phyloP scores from a whole-genome alignment of 2,797 vertebrate species.

The Eleutherodactylus coqui region DNA sequence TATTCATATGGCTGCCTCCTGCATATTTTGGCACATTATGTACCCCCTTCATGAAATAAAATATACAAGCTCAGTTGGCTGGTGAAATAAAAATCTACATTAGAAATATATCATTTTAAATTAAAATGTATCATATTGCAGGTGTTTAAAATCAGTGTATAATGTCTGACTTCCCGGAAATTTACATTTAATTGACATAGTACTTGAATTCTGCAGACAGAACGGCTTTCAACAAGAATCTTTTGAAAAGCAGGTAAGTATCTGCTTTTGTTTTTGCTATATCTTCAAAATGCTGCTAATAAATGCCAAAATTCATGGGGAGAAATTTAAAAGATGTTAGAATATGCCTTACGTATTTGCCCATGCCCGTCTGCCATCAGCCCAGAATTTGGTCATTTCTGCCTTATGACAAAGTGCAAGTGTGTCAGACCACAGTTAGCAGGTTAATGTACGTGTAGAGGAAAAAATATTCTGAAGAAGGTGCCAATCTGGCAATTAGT shows the following conservation, averaged over 20 bases:
- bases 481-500: too few relatives aligned
- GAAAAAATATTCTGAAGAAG: too few relatives aligned
- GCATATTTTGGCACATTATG: background rate
- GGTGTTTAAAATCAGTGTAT: constrained; percentile 30
- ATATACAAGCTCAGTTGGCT: background rate
- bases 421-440: too few relatives aligned
- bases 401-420: too few relatives aligned
- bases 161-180: background rate
- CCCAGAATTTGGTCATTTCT: background rate
- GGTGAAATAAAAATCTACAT: constrained; percentile 19
- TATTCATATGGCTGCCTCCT: background rate
- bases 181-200: constrained; percentile 24
- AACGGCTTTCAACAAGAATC: background rate
- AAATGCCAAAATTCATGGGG: background rate
- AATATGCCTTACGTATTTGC: too few relatives aligned
- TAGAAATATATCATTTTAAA: constrained; percentile 4
- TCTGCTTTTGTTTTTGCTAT: background rate
- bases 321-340: too few relatives aligned
- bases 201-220: background rate
- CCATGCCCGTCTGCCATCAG: too few relatives aligned
- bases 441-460: too few relatives aligned
- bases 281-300: background rate
- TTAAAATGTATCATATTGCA: constrained; percentile 22
- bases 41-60: background rate
- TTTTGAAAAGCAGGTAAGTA: background rate